Conservation (phyloP, 2,888 invertebrate genomes). For the Lydus trimaculatus region DNA sequence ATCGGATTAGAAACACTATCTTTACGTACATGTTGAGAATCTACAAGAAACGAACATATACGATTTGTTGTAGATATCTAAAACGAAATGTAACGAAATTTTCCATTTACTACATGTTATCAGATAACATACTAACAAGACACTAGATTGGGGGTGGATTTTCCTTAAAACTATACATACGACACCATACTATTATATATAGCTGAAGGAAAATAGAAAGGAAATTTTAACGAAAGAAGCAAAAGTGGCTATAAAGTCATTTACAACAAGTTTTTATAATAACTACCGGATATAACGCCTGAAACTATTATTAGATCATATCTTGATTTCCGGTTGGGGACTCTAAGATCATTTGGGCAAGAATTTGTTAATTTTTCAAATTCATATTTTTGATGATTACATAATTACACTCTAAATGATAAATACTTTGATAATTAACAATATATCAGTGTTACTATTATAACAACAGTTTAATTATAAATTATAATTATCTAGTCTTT, state of each 20-base stretch:
- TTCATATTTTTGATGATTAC: no score
- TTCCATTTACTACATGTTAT: constrained; percentile 23
- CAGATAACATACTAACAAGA: constrained; percentile 45
- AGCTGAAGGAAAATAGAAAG: neutral
- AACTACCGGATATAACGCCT: constrained; percentile 41
- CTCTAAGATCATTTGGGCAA: constrained; percentile 16
- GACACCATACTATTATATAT: neutral
- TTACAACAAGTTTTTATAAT: neutral
- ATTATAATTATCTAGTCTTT: neutral
- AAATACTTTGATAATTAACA: neutral
- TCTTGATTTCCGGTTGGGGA: constrained; percentile 43
- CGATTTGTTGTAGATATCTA: constrained; percentile 2
- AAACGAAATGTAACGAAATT: constrained; percentile 28
- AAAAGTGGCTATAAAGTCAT: neutral
- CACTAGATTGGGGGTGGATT: constrained; percentile 41
- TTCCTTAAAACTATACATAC: constrained; percentile 46
- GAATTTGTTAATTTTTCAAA: constrained; percentile 12
- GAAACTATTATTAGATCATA: constrained; percentile 47
- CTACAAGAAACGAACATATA: constrained; percentile 16
- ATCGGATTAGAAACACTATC: constrained; percentile 48
- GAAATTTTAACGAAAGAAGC: neutral
- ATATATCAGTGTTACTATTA: neutral
- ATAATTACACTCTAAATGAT: no score
- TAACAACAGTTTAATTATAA: neutral
- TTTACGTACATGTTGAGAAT: constrained; percentile 35